phyloP scores from a whole-genome alignment of 2,797 vertebrate species.

The Chaetophractus vellerosus region DNA sequence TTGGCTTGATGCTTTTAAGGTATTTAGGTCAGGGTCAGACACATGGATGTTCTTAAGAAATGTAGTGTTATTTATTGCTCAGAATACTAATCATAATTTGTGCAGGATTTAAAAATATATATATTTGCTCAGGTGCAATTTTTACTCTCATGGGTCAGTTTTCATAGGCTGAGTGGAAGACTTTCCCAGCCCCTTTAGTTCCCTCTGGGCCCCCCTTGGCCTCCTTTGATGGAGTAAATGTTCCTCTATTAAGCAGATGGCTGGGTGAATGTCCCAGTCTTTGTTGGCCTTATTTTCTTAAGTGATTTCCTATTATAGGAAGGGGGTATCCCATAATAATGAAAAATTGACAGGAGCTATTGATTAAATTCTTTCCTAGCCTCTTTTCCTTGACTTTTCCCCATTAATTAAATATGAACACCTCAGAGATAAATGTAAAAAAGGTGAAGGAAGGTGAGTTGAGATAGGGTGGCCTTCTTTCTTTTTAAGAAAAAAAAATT shows the following conservation, averaged over 20 bases:
- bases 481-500: constrained; percentile 61
- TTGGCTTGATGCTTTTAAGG: not conserved
- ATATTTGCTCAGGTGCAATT: constrained; percentile 2
- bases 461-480: not conserved
- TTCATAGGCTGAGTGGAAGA: not conserved
- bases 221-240: constrained; percentile 78
- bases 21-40: not conserved
- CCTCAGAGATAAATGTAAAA: constrained; percentile 68
- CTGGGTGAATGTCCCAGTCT: constrained; percentile 70
- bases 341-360: constrained; percentile 84
- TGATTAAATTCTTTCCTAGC: constrained; percentile 81
- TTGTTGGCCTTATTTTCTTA: constrained; percentile 79
- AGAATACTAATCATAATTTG: not conserved
- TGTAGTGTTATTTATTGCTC: not conserved
- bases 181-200: not conserved
- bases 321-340: constrained; percentile 86
- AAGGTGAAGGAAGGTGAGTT: constrained; percentile 51
- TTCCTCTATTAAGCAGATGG: constrained; percentile 81
- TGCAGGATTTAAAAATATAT: not conserved
- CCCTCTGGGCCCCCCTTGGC: not conserved
- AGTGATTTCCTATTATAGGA: constrained; percentile 86
- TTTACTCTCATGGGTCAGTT: not conserved
- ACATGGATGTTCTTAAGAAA: not conserved
- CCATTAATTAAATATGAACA: constrained; percentile 81
- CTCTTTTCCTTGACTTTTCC: constrained; percentile 69